Base-by-base conservation (phyloP, 2,113 vertebrate genomes). In the Suricata suricatta region DNA sequence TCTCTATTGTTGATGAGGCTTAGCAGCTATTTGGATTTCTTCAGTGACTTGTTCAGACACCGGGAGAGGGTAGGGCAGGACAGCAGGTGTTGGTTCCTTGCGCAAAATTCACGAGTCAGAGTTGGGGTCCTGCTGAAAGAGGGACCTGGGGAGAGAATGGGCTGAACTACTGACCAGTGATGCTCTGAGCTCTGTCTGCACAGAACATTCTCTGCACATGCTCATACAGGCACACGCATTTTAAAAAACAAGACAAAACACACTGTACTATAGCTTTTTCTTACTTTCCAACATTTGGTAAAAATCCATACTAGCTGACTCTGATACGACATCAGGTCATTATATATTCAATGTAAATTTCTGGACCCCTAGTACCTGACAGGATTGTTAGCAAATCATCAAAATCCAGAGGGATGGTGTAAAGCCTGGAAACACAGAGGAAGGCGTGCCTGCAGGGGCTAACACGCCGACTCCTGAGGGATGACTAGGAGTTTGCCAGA, bases 171-270 rank as follows among this genome's bases (percentile, higher is more conserved):
- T 6, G 33, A 77, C 7, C 66, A 52, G 41, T 2, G 3, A 8
- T 31, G 7, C 38, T 27, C 63, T 25, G 52, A 12, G 50, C 54
- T 66, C 52, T 60, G 50, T 66, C 52, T 60, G 60, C 23, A 8
- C 7, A 1, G 44, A 11, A 41, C 29, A 2, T 19, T 68, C 35
- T 7, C 47, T 19, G 17, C 0, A 13, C 15, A 14, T 0, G 19
- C 23, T 27, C 27, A 21, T 15, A 0, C 1, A 14, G 60, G 21
- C 12, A 57, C 3, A 19, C 27, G 29, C 16, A 1, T 66, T 50
- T 47, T 47, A 1, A 52, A 41, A 7, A 63, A 16, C 1, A 35
- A 11, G 7, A 44, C 68, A 11, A 21, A 47, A 19, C 10, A n/a
- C 21, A n/a, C 4, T 17, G 19, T 57, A 13, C 47, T 21, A 33